Evolutionary conservation across 2,113 vertebrate species (phyloP).

Genomic region (Protomyctophum bolini): DNA sequence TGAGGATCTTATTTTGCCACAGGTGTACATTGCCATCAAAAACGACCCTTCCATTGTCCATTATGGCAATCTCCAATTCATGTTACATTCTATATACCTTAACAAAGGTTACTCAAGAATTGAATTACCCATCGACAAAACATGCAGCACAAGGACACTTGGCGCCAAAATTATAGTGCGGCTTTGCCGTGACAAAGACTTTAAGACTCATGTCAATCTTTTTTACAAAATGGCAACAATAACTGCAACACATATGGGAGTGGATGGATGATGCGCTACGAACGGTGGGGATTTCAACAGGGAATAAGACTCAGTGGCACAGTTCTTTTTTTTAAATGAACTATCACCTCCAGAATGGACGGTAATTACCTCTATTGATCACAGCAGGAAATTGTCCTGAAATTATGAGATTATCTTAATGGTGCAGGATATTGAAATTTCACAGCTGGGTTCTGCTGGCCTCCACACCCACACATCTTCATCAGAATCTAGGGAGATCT

Average conservation of each 20-base stretch:
- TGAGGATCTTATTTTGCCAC: conserved; percentile 30
- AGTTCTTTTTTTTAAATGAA: conserved; percentile 20
- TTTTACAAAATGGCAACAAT: conserved; percentile 42
- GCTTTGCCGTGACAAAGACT: conserved; percentile 26
- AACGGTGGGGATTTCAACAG: not conserved
- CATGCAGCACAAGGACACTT: conserved; percentile 72
- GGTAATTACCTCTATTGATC: conserved; percentile 18
- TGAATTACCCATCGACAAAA: conserved; percentile 32
- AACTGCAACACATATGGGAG: not conserved
- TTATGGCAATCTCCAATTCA: conserved; percentile 34
- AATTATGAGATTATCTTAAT: conserved; percentile 18
- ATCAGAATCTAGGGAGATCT: not conserved
- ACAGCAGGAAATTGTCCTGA: conserved; percentile 7
- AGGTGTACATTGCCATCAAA: conserved; percentile 31
- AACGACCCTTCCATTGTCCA: conserved; percentile 15
- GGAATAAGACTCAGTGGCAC: conserved; percentile 4
- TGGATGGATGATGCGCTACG: conserved; percentile 1
- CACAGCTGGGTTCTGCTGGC: conserved; percentile 23
- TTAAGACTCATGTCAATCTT: conserved; percentile 4
- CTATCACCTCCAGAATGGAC: not conserved
- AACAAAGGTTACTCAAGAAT: conserved; percentile 5
- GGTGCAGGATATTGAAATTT: conserved; percentile 24
- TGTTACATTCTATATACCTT: conserved; percentile 62
- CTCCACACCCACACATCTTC: not conserved
- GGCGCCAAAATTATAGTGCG: conserved; percentile 42